phyloP scores from a whole-genome alignment of 2,113 vertebrate genomes.

The Indicator maculatus region DNA sequence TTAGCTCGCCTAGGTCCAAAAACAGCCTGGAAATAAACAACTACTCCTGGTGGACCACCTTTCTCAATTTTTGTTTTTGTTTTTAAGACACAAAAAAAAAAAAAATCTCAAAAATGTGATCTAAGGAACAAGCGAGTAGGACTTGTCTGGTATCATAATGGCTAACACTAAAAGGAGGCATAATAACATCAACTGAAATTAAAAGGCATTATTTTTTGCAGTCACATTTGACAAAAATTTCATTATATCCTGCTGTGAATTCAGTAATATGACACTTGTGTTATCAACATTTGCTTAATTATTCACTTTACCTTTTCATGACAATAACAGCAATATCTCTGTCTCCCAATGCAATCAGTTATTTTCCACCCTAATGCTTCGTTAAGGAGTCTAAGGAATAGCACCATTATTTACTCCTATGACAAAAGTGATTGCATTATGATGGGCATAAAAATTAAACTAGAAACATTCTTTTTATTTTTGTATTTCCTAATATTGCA shows the following conservation, averaged over 20 bases:
- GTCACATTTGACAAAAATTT: conserved; percentile 57
- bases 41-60: not conserved
- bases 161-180: conserved; percentile 26
- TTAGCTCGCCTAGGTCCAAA: too few species aligned
- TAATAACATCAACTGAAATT: conserved; percentile 16
- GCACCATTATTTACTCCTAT: not conserved
- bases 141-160: conserved; percentile 30
- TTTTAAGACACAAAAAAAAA: not conserved
- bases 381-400: conserved; percentile 30
- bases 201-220: conserved; percentile 53
- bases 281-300: conserved; percentile 75
- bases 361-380: conserved; percentile 73
- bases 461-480: not conserved
- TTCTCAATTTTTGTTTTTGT: not conserved
- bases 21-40: not conserved
- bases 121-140: conserved; percentile 51
- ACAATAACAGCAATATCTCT: conserved; percentile 63
- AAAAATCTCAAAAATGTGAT: conserved; percentile 20
- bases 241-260: conserved; percentile 58
- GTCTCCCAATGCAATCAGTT: conserved; percentile 62
- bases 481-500: not conserved
- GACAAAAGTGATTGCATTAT: not conserved
- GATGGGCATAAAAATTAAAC: conserved; percentile 22
- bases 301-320: conserved; percentile 73
- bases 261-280: conserved; percentile 33